Conservation (phyloP, 2,888 invertebrate genomes). For the Hanleya hanleyi region DNA sequence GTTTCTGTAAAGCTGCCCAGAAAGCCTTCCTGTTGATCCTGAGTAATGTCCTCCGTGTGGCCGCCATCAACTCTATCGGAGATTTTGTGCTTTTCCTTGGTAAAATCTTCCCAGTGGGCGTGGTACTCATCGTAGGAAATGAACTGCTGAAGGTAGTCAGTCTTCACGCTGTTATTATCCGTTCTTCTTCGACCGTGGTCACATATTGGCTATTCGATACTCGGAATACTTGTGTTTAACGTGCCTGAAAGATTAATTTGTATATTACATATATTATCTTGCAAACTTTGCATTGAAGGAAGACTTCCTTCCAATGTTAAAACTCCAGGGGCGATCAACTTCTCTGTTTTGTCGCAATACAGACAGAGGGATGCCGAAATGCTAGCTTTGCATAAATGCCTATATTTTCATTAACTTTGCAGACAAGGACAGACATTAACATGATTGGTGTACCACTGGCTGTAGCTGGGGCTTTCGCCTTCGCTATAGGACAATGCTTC, state of each 20-base stretch:
- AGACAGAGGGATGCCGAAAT: too few species aligned
- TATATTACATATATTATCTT: neutral
- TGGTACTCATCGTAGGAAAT: conserved; percentile 85
- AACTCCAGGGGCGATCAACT: too few species aligned
- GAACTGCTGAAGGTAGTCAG: conserved; percentile 72
- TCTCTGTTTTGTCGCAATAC: too few species aligned
- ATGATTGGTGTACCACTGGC: conserved; percentile 60
- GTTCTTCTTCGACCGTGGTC: neutral
- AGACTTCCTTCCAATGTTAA: too few species aligned
- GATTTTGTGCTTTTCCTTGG: conserved; percentile 94
- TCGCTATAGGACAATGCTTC: conserved; percentile 89
- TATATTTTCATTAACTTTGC: too few species aligned
- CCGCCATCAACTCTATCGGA: conserved; percentile 92
- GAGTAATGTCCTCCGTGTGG: conserved; percentile 84
- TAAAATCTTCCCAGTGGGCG: conserved; percentile 84
- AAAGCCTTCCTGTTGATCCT: conserved; percentile 78
- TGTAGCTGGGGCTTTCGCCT: conserved; percentile 54
- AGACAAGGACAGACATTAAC: conserved; percentile 51
- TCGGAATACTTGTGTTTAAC: too few species aligned
- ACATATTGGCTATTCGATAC: too few species aligned
- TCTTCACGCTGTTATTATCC: too few species aligned
- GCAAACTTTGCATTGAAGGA: too few species aligned
- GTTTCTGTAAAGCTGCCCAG: conserved; percentile 79
- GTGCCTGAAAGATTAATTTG: neutral
- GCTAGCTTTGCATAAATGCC: too few species aligned